Base-by-base conservation (phyloP, 2,797 vertebrate species). In the Pseudochirops cupreus region DNA sequence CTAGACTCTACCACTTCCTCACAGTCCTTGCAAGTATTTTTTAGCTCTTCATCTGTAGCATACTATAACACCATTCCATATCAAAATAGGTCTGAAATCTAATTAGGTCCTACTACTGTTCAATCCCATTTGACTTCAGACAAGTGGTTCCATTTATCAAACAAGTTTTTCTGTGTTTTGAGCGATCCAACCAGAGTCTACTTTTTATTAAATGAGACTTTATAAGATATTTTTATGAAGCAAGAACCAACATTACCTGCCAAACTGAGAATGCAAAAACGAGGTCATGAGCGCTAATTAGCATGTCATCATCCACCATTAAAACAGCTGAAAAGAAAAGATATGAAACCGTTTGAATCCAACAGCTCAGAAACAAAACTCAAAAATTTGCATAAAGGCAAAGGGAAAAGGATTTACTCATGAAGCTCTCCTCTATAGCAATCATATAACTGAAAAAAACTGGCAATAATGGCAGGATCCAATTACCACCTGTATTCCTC, bases 231-330 rank as follows among this genome's bases (percentile, higher is more conserved):
- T 67, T 0, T 3, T 57, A 87, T 91, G 89, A 94, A 97, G 55
- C 62, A n/a, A 62, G 52, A 11, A 93, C 13, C 55, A 96, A 98
- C n/a, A 93, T 99, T 99, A 99, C 99, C 99, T 99, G 99, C 99
- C 99, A 99, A 95, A 99, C 98, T 16, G 99, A 99, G 98, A 99
- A 99, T 52, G 99, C 99, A 98, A 99, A 99, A 97, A 97, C 99
- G 97, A 99, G 98, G 98, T 99, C 99, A 95, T 99, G 99, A 98
- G 99, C 99, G 13, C 99, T 99, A 98, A 99, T 96, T 33, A 99
- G 98, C 0, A 98, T 99, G 98, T 99, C 99, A 52, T 99, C 99
- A 97, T 99, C 99, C 98, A 99, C 98, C 99, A 99, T 99, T 96
- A 99, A 97, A 94, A 99, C 99, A 94, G 99, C 99, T 99, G 98